Base-by-base conservation (phyloP, 1,140 invertebrate species). In the Bombus affinis region DNA sequence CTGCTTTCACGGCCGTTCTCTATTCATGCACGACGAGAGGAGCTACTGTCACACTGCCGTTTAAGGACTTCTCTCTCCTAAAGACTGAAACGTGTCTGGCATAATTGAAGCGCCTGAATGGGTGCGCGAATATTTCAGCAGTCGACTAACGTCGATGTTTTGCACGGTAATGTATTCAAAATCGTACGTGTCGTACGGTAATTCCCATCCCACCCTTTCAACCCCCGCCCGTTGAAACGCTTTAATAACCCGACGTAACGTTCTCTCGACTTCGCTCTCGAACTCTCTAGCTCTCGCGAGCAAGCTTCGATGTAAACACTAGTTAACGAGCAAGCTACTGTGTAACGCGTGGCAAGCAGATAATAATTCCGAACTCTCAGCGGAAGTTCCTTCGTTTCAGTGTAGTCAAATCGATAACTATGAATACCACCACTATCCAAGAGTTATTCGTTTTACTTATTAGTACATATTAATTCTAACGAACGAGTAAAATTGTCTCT, bases 71-170 rank as follows among this genome's bases (percentile, higher is more conserved):
- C 84, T 81, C 86, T 87, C 86, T 77, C 86, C 86, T 90, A 91
- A 93, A 92, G 91, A 93, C 91, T 88, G 86, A 88, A 88, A 89
- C 90, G 91, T 93, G 92, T 92, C 91, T 91, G 71, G 91, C 90
- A 92, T 92, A 90, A 91, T 92, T 91, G 89, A 90, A 77, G 74
- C 79, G 57, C 59, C 71, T 74, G 81, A 87, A 89, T 85, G 88
- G 76, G 70, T 87, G 32, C 86, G 81, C 86, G 88, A 88, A 87
- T 81, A 81, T 88, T 90, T 90, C 86, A 88, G 39, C 68, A 75
- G 86, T 71, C 59, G 47, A 53, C 42, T 68, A 82, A 89, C 78
- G 75, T 83, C 85, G 81, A 86, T 86, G 81, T 78, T 86, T 84
- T 66, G 74, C 68, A 66, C 68, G 66, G 57, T 86, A 84, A 86